Evolutionary conservation across 2,888 invertebrate species (phyloP), one percentile per base, ranked within the genome.

Genomic region (Auanema sp.): DNA sequence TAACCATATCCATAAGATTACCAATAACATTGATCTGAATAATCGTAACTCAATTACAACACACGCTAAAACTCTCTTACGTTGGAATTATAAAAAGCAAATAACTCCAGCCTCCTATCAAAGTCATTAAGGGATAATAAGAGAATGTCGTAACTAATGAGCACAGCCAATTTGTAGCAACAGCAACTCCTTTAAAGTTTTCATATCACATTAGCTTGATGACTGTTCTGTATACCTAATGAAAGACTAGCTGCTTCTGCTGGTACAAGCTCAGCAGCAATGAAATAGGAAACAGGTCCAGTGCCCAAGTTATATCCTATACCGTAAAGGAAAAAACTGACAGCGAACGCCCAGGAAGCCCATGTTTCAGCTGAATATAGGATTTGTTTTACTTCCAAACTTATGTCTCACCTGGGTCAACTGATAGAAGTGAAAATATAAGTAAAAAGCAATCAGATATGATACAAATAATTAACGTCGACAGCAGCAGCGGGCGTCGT

Each of bases 31-130:
- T 1, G 72, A 64, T n/a, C 75, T 75, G 62, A 60, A 72, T 66
- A 23, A 6, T 18, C 14, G 11, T 5, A 16, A 8, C n/a, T 14
- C 10, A 14, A 11, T 56, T 57, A 12, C 21, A 14, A 14, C 12
- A n/a, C 2, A 6, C 6, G 33, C 42, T 21, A 42, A 12, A 6
- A 52, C 6, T n/a, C 16, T 43, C 66, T 25, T 5, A 74, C 68
- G 72, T 75, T 1, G 80, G 80, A 47, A 80, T 52, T 21, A 79
- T 79, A 52, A 80, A 80, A 16, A 80, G 57, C 16, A 79, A 43
- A 65, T 79, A 80, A 55, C 77, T 77, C 75, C 76, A 80, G 44
- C 80, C 80, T 14, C 80, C 80, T 12, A 79, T 58, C 43, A 71
- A 61, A 33, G 71, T 72, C 24, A 55, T 14, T n/a, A 79, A 43